Percentiles rank a stretch among this genome's conserved stretches.
These are phyloP conservation scores for Thryonomys swinderianus DNA, from an alignment of 2,113 vertebrate species.

Conservation along the genomic window DNA sequence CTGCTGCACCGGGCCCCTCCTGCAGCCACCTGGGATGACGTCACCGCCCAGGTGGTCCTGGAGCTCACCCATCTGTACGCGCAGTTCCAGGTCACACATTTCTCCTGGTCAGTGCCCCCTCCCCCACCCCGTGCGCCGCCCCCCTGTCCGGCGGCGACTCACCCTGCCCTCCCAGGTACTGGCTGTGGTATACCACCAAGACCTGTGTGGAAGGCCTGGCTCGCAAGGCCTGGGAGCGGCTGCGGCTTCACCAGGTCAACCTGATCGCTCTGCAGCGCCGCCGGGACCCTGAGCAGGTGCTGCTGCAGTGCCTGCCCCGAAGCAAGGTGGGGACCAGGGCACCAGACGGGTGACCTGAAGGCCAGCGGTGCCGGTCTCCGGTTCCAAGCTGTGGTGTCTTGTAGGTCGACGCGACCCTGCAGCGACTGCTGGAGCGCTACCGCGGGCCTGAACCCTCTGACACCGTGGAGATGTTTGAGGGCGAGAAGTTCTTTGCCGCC, in stretches of 20 bases:
- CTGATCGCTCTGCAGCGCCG: slow-evolving; percentile 96
- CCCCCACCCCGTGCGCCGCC: rapidly evolving
- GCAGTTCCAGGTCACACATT: slow-evolving; percentile 94
- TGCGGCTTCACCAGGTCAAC: slow-evolving; percentile 95
- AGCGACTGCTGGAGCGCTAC: slow-evolving; percentile 90
- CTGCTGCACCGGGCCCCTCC: slow-evolving; percentile 92
- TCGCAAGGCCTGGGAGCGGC: slow-evolving; percentile 92
- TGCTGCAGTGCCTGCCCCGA: slow-evolving; percentile 95
- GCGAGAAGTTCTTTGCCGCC: slow-evolving; percentile 97
- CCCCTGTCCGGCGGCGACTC: neutral
- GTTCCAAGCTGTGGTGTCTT: neutral
- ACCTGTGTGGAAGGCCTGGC: slow-evolving; percentile 91
- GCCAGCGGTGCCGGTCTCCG: rapidly evolving
- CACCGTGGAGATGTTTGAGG: slow-evolving; percentile 95
- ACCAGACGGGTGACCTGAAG: too few relatives aligned
- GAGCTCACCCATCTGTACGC: slow-evolving; percentile 94
- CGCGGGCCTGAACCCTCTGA: slow-evolving; percentile 97
- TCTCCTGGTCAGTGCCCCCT: slow-evolving; percentile 93
- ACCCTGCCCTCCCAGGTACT: slow-evolving; percentile 90
- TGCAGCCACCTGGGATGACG: slow-evolving; percentile 93
- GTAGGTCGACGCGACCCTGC: slow-evolving; percentile 91
- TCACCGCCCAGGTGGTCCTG: slow-evolving; percentile 92
- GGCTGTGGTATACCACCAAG: slow-evolving; percentile 97
- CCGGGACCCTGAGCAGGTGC: slow-evolving; percentile 93
- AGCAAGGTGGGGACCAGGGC: slow-evolving; percentile 88